Conservation (phyloP, 1,140 invertebrate species). For the Zaprionus capensis region DNA sequence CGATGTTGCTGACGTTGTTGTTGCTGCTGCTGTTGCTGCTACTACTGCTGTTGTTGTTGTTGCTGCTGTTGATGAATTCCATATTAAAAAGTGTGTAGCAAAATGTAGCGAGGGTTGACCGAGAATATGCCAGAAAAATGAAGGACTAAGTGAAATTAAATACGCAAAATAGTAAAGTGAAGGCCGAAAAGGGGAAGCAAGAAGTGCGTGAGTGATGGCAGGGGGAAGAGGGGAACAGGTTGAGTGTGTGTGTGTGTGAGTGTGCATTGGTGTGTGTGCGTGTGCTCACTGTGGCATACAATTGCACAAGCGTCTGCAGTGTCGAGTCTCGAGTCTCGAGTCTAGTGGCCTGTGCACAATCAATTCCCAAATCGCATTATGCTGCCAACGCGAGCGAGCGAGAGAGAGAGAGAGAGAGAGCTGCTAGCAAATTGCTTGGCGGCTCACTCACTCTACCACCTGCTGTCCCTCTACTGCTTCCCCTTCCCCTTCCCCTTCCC, state of each 20-base stretch:
- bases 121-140: not conserved
- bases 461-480: not conserved
- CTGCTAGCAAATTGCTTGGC: slow-evolving; percentile 67
- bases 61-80: slow-evolving; percentile 65
- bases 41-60: not conserved
- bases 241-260: not conserved
- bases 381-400: slow-evolving; percentile 36
- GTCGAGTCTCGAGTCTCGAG: not conserved
- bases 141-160: slow-evolving; percentile 7
- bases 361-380: slow-evolving; percentile 81
- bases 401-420: slow-evolving; percentile 18
- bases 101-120: slow-evolving; percentile 10
- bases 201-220: not conserved
- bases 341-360: slow-evolving; percentile 70
- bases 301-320: slow-evolving; percentile 33
- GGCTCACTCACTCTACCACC: slow-evolving; percentile 34
- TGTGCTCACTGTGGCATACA: slow-evolving; percentile 17
- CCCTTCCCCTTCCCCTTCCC: not conserved
- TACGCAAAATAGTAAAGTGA: slow-evolving; percentile 70
- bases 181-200: not conserved
- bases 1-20: not conserved
- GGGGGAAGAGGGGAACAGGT: not conserved
- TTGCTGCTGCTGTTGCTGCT: not conserved
- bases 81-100: slow-evolving; percentile 69
- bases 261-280: not conserved